These are phyloP conservation scores for Byasa hedistus DNA, from an alignment of 2,888 invertebrate genomes.

Conservation along the genomic window DNA sequence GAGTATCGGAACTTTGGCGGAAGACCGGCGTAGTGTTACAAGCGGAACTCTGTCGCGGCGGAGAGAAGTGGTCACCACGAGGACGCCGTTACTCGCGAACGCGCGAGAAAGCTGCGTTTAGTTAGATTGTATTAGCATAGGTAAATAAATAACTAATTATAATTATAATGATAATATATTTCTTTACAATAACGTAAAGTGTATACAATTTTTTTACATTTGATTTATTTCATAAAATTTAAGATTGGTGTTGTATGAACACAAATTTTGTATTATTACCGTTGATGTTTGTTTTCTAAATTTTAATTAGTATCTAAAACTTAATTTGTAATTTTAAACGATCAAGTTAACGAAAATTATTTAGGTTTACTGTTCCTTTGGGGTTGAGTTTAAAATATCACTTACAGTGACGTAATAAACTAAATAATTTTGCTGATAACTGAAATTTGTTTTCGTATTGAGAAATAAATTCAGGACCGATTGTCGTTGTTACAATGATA, in stretches of 20 bases:
- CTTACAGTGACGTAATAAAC: too few relatives aligned
- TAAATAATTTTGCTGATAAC: too few relatives aligned
- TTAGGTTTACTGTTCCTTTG: too few relatives aligned
- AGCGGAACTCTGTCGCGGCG: slow-evolving; percentile 70
- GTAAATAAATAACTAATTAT: slow-evolving; percentile 11
- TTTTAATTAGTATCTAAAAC: not conserved
- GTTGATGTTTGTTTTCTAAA: not conserved
- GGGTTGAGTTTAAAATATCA: too few relatives aligned
- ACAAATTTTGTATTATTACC: not conserved
- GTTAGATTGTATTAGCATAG: slow-evolving; percentile 34
- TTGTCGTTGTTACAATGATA: not conserved
- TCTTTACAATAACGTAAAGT: slow-evolving; percentile 10
- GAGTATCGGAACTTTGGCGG: slow-evolving; percentile 68
- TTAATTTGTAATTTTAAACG: not conserved
- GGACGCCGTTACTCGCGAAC: slow-evolving; percentile 85
- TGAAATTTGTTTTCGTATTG: not conserved
- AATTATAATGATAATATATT: slow-evolving; percentile 14
- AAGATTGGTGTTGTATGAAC: not conserved
- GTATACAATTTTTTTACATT: not conserved
- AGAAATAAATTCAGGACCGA: not conserved
- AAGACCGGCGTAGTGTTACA: slow-evolving; percentile 68
- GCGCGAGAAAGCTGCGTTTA: slow-evolving; percentile 85
- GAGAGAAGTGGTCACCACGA: slow-evolving; percentile 85
- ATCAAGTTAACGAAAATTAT: too few relatives aligned
- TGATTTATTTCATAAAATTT: not conserved